Conservation (phyloP, 2,113 vertebrate species). For the Tympanuchus pallidicinctus region DNA sequence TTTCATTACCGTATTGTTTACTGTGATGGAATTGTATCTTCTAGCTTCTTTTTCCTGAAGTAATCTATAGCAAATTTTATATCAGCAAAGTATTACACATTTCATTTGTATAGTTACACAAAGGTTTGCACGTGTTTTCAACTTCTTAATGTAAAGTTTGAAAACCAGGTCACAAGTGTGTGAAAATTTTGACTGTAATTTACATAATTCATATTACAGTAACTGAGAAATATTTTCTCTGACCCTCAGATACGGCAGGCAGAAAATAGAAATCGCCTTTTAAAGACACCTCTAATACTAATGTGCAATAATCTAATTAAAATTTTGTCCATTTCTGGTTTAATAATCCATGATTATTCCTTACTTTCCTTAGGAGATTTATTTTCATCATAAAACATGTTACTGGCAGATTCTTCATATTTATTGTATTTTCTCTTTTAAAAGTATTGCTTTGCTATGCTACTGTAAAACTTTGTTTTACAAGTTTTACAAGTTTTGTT, state of each 20-base stretch:
- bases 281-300: background rate
- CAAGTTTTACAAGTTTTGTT: too few species aligned
- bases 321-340: rapidly evolving
- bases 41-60: background rate
- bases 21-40: rapidly evolving
- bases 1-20: background rate
- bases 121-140: background rate
- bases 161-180: background rate
- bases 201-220: background rate
- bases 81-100: background rate
- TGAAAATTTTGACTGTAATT: background rate
- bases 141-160: background rate
- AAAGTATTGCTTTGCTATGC: background rate
- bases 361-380: background rate
- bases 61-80: background rate
- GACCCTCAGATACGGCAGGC: background rate
- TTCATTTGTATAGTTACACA: background rate
- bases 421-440: background rate
- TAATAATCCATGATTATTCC: background rate
- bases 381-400: background rate
- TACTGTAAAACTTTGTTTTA: background rate
- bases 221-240: background rate
- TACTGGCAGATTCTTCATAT: background rate
- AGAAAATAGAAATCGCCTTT: background rate
- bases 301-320: background rate